Evolutionary conservation across 2,113 vertebrate genomes (phyloP), one percentile per base, ranked within the genome.

Genomic region (Manacus vitellinus): DNA sequence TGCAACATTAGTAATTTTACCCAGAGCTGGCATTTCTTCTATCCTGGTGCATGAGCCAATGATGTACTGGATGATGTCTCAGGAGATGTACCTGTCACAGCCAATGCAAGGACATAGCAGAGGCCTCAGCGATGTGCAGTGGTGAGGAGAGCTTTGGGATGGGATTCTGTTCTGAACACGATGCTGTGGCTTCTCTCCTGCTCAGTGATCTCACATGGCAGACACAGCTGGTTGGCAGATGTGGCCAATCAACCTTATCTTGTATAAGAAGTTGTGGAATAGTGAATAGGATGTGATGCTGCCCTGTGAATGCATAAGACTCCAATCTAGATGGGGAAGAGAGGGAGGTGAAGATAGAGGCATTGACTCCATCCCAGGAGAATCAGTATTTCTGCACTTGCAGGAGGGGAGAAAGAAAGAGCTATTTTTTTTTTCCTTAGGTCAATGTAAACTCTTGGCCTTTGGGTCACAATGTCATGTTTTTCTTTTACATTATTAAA

Each of bases 401-500:
- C 44, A 83, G 68, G 47, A 91, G 25, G 1, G 8, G 16, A 67
- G 51, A 46, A 92, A 88, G 46, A 77, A 85, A 83, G 35, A 35
- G 33, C 70, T 44, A 33, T 61, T 70, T 82, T 63, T 93, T 72
- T 93, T 92, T 86, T 49, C 54, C 13, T 83, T 67, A 79, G 71
- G 67, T 94, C 67, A 80, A 3, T 76, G 51, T 90, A 93, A 95
- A 93, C 74, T 85, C 82, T 67, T 88, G 74, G 75, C 67, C 81
- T 85, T 82, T 51, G 54, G 54, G 78, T 91, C 85, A 88, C 19
- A 76, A 43, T 55, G 67, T 85, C 74, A 95, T 47, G 72, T 51
- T 85, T 91, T 93, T 52, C 62, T 85, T 77, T 89, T 94, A 46
- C 35, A n/a, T 93, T 76, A 76, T 95, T 88, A 88, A 94, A 88